Conservation (phyloP, 2,113 vertebrate genomes). For the Chaenogobius annularis region DNA sequence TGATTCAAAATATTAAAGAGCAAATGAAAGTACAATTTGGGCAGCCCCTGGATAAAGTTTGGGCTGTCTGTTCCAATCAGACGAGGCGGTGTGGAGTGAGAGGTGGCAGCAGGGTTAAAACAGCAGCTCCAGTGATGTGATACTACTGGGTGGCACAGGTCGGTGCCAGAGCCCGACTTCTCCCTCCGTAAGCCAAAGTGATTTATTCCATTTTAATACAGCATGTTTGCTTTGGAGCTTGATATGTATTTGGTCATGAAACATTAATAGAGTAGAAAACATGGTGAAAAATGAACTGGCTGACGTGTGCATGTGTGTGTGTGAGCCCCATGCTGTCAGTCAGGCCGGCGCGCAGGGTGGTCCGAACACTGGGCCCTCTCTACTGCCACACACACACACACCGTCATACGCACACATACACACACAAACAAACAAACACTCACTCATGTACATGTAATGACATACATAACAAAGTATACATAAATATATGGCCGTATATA, state of each 20-base stretch:
- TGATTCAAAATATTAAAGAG: conserved; percentile 17
- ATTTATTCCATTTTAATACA: conserved; percentile 69
- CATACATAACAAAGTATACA: conserved; percentile 72
- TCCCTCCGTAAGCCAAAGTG: conserved; percentile 50
- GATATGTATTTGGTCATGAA: conserved; percentile 72
- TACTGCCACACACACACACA: conserved; percentile 49
- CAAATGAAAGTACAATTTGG: conserved; percentile 30
- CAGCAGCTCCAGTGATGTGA: conserved; percentile 28
- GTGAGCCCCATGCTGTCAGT: conserved; percentile 72
- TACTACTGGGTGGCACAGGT: conserved; percentile 48
- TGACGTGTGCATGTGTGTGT: conserved; percentile 57
- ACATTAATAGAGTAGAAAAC: conserved; percentile 74
- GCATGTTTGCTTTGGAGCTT: conserved; percentile 66
- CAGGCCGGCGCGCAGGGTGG: conserved; percentile 76
- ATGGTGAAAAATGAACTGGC: conserved; percentile 69
- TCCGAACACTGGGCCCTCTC: conserved; percentile 75
- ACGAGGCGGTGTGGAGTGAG: conserved; percentile 15
- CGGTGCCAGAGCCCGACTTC: conserved; percentile 30
- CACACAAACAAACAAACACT: conserved; percentile 73
- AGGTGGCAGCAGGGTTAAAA: conserved; percentile 12
- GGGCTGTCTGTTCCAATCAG: conserved; percentile 41
- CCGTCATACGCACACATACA: conserved; percentile 61
- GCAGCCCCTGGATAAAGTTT: conserved; percentile 21
- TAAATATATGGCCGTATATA: conserved; percentile 72
- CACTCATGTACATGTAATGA: conserved; percentile 70